A percentile compares a stretch with the other conserved stretches of the same genome.
Conservation (phyloP, 2,888 invertebrate genomes). For the Reticulitermes lucifugus region DNA sequence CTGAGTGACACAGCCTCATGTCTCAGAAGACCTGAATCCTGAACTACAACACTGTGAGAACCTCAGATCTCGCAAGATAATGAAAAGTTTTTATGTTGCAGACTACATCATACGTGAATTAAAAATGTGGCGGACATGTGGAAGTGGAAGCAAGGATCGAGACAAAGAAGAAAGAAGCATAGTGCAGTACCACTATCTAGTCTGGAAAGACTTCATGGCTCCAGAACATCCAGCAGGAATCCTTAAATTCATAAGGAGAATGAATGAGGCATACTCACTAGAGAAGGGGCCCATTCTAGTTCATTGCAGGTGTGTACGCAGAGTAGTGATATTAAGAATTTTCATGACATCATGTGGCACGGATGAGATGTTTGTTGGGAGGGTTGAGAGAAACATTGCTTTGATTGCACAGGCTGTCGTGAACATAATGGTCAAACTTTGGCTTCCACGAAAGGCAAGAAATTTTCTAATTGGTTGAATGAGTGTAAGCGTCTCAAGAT, state of each 20-base stretch:
- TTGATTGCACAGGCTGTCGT: too few relatives aligned
- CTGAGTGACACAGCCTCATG: too few relatives aligned
- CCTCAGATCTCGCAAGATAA: too few relatives aligned
- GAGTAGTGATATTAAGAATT: not conserved
- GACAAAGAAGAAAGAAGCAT: constrained; percentile 75
- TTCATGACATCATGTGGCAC: not conserved
- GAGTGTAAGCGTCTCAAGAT: too few relatives aligned
- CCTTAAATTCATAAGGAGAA: constrained; percentile 88
- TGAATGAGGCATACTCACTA: constrained; percentile 86
- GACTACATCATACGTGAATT: constrained; percentile 88
- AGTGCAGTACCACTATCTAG: constrained; percentile 92
- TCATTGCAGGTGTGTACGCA: constrained; percentile 75
- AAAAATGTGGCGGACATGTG: constrained; percentile 67
- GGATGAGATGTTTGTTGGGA: not conserved
- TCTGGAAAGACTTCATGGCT: constrained; percentile 97
- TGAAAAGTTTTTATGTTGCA: constrained; percentile 60
- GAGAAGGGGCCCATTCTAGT: constrained; percentile 88
- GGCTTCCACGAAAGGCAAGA: too few relatives aligned
- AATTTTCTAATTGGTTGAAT: not conserved
- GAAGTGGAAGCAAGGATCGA: constrained; percentile 57
- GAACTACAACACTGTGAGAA: too few relatives aligned
- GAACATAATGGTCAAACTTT: not conserved
- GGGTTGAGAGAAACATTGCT: not conserved
- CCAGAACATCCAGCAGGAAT: constrained; percentile 95
- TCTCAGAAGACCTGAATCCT: too few relatives aligned